Evolutionary conservation across 1,140 invertebrate genomes (phyloP).

Genomic region (Microvelia longipes): DNA sequence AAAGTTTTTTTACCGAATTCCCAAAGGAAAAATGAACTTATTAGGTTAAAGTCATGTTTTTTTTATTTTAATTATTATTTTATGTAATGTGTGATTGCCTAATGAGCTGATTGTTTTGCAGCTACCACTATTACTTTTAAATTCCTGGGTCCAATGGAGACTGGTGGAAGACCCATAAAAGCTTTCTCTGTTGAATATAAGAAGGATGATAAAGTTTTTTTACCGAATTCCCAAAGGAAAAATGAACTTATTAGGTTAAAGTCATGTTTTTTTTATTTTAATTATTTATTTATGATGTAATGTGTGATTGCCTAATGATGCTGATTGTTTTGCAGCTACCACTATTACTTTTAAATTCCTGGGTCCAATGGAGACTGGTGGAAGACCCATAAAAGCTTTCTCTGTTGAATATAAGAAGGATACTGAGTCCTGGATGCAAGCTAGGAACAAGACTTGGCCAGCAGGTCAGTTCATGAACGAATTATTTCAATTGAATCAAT

Average conservation of each 20-base stretch:
- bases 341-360: conserved; percentile 62
- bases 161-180: conserved; percentile 54
- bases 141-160: conserved; percentile 50
- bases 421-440: conserved; percentile 42
- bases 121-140: conserved; percentile 70
- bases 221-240: no score
- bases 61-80: no score
- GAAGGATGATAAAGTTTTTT: no score
- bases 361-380: conserved; percentile 51
- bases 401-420: conserved; percentile 58
- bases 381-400: conserved; percentile 53
- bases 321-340: conserved; percentile 41
- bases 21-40: no score
- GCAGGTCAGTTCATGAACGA: conserved; percentile 33
- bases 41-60: no score
- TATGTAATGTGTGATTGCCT: no score
- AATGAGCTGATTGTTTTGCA: conserved; percentile 19
- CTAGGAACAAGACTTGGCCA: conserved; percentile 58
- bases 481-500: no score
- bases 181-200: conserved; percentile 60
- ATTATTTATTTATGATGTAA: no score
- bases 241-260: no score
- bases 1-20: no score
- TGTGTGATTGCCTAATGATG: no score
- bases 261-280: no score